Percentiles rank a stretch among this genome's conserved stretches.
phyloP scores from a whole-genome alignment of 2,888 invertebrate species.

The Taphrorychus bicolor region DNA sequence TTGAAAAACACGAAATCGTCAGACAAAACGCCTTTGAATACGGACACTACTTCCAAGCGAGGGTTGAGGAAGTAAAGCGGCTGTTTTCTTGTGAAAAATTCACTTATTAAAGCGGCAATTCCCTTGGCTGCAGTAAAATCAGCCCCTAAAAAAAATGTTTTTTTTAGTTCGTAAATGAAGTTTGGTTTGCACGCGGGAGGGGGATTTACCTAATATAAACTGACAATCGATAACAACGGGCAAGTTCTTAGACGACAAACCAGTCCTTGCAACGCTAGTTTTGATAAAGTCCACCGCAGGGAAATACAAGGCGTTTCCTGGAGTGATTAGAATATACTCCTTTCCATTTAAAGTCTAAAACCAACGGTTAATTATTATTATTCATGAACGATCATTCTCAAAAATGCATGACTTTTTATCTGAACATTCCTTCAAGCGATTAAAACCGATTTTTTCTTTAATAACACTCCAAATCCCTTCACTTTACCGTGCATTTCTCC shows the following conservation, averaged over 20 bases:
- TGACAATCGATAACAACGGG: slow-evolving; percentile 85
- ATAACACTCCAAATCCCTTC: background rate
- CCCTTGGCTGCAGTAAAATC: slow-evolving; percentile 90
- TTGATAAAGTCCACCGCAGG: slow-evolving; percentile 85
- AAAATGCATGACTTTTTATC: too few species aligned
- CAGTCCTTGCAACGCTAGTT: slow-evolving; percentile 78
- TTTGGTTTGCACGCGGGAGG: background rate
- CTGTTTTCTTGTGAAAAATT: slow-evolving; percentile 74
- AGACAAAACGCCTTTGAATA: slow-evolving; percentile 72
- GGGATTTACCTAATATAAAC: slow-evolving; percentile 70
- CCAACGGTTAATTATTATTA: too few species aligned
- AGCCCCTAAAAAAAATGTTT: slow-evolving; percentile 64
- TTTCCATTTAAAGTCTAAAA: slow-evolving; percentile 71
- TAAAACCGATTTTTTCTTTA: too few species aligned
- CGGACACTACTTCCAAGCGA: slow-evolving; percentile 70
- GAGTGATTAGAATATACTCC: slow-evolving; percentile 78
- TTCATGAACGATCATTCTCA: too few species aligned
- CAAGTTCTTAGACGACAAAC: slow-evolving; percentile 68
- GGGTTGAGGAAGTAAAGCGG: slow-evolving; percentile 75
- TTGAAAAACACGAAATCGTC: slow-evolving; percentile 68
- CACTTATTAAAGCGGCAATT: slow-evolving; percentile 76
- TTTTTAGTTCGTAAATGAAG: background rate
- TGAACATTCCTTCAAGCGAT: too few species aligned
- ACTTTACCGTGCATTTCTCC: slow-evolving; percentile 71
- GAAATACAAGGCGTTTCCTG: slow-evolving; percentile 81